Conservation (phyloP, 2,797 vertebrate genomes). For the Malurus leucopterus region DNA sequence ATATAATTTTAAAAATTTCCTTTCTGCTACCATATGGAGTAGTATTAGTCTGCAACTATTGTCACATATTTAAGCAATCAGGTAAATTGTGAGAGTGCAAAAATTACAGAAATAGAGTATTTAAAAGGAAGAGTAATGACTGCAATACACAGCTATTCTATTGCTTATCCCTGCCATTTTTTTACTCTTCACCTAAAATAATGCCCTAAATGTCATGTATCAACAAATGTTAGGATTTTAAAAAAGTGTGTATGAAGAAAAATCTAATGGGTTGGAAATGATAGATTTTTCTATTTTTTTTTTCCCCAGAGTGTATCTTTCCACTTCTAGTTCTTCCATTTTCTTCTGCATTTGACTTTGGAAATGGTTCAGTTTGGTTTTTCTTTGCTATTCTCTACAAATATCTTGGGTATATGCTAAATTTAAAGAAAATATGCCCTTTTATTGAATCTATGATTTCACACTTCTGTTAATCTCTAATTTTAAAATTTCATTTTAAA, state of each 20-base stretch:
- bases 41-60: not conserved
- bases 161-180: not conserved
- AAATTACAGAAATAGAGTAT: not conserved
- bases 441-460: not conserved
- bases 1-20: not conserved
- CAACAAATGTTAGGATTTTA: not conserved
- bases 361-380: not conserved
- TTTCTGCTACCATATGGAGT: not conserved
- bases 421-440: not conserved
- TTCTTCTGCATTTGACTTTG: not conserved
- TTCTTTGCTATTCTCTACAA: not conserved
- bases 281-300: not conserved
- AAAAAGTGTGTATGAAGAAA: not conserved
- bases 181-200: not conserved
- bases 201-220: not conserved
- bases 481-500: not conserved
- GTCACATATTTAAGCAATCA: not conserved
- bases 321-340: not conserved
- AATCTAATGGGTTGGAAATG: not conserved
- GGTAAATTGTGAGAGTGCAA: not conserved
- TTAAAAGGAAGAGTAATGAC: not conserved
- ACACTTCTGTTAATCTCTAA: not conserved
- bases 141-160: not conserved
- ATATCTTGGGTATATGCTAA: not conserved
- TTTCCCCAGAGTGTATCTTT: not conserved